A percentile compares a stretch with the other conserved stretches of the same genome.
phyloP scores from a whole-genome alignment of 2,888 invertebrate genomes.

The Troilus luridus region DNA sequence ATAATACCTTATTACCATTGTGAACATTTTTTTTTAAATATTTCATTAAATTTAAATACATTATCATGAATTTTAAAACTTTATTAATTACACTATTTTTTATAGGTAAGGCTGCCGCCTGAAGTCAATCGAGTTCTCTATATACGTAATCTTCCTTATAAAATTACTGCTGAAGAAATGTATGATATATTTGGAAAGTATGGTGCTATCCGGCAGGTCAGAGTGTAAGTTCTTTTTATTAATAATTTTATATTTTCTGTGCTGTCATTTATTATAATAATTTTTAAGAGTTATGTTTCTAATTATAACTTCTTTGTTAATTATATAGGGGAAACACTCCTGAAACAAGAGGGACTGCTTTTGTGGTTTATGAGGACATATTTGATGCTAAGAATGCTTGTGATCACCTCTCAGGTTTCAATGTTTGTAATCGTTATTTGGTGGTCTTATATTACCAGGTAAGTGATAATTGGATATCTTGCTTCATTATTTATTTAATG shows the following conservation, averaged over 20 bases:
- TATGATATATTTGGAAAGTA: conserved; percentile 99
- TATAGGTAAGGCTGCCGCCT: conserved; percentile 96
- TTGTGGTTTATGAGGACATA: conserved; percentile 99
- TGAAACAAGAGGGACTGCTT: conserved; percentile 98
- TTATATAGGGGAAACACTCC: conserved; percentile 90
- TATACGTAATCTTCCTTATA: conserved; percentile 97
- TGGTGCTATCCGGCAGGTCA: conserved; percentile 97
- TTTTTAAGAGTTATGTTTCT: background rate
- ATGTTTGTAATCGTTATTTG: conserved; percentile 97
- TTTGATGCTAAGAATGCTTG: conserved; percentile 99
- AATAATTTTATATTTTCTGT: conserved; percentile 27
- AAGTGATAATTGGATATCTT: conserved; percentile 52
- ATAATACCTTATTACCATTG: no score
- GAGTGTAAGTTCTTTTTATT: conserved; percentile 78
- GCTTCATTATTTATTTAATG: background rate
- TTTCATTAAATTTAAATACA: background rate
- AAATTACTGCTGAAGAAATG: conserved; percentile 99
- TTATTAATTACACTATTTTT: conserved; percentile 55
- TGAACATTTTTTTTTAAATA: no score
- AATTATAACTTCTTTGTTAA: background rate
- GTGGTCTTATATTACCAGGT: conserved; percentile 98
- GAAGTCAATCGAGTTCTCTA: conserved; percentile 98
- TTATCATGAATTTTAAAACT: conserved; percentile 9
- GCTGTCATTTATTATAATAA: background rate
- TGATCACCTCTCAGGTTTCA: conserved; percentile 98